Percentiles rank a stretch among this genome's conserved stretches.
phyloP scores from a whole-genome alignment of 2,888 invertebrate genomes.

The Cryptus viduatorius region DNA sequence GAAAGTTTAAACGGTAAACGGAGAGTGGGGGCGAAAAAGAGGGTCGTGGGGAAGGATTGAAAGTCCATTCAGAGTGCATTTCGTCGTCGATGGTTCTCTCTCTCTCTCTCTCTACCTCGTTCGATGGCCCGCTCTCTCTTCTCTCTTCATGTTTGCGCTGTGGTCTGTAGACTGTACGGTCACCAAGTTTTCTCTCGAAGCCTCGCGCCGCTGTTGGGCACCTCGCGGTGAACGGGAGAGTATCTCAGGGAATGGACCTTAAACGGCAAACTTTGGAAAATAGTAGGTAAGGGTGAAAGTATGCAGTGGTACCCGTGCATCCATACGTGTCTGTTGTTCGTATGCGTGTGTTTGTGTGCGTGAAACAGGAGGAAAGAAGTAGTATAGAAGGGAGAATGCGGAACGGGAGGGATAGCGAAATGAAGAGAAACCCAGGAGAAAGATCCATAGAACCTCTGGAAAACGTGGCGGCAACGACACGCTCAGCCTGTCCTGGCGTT shows the following conservation, averaged over 20 bases:
- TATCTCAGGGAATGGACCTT: slow-evolving; percentile 51
- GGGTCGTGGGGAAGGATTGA: background rate
- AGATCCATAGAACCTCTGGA: slow-evolving; percentile 47
- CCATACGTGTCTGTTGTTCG: background rate
- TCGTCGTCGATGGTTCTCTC: slow-evolving; percentile 15
- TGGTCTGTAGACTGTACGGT: slow-evolving; percentile 8
- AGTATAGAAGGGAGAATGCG: background rate
- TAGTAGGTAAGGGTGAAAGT: slow-evolving; percentile 46
- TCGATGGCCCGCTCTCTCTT: slow-evolving; percentile 7
- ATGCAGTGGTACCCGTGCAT: background rate
- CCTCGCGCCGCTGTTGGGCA: background rate
- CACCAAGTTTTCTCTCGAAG: slow-evolving; percentile 46
- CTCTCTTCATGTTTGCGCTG: slow-evolving; percentile 8
- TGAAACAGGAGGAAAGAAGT: background rate
- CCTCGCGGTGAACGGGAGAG: slow-evolving; percentile 22
- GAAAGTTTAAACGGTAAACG: slow-evolving; percentile 7
- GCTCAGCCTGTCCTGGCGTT: slow-evolving; percentile 59
- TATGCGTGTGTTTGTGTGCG: slow-evolving; percentile 7
- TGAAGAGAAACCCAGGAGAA: slow-evolving; percentile 3
- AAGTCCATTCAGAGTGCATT: slow-evolving; percentile 31
- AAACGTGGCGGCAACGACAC: slow-evolving; percentile 62
- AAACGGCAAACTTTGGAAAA: slow-evolving; percentile 60
- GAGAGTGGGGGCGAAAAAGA: slow-evolving; percentile 1
- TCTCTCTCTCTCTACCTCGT: background rate
- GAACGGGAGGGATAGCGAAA: background rate